These are phyloP conservation scores for Rhagophthalmus giganteus DNA, from an alignment of 2,888 invertebrate species.

Conservation along the genomic window DNA sequence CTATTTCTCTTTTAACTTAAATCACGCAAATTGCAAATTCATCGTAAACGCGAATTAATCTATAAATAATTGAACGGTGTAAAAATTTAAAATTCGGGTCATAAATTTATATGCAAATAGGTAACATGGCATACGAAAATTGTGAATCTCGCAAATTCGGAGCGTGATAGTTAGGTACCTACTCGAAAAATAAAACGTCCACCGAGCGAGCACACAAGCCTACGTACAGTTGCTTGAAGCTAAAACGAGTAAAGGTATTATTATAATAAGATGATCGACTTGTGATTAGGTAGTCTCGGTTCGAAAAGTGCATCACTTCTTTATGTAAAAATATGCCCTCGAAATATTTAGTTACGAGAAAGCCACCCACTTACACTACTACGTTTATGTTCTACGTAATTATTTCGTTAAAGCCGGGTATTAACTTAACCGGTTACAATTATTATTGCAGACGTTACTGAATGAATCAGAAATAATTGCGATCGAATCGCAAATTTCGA, in stretches of 20 bases:
- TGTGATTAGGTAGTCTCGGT: background rate
- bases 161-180: background rate
- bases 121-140: background rate
- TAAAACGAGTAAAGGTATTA: background rate
- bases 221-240: background rate
- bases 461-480: background rate
- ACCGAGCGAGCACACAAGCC: background rate
- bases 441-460: background rate
- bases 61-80: background rate
- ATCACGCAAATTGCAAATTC: no score
- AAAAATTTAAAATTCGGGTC: background rate
- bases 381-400: no score
- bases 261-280: background rate
- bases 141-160: background rate
- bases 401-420: no score
- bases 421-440: background rate
- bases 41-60: background rate
- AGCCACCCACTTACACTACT: background rate
- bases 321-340: background rate
- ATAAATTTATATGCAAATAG: background rate
- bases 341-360: background rate
- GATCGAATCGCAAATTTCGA: no score
- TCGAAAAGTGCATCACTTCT: no score
- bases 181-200: no score
- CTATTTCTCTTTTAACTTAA: no score